A percentile compares a stretch with the other conserved stretches of the same genome.
Evolutionary conservation across 2,113 vertebrate species (phyloP).

Genomic region (Sakesphorus luctuosus): DNA sequence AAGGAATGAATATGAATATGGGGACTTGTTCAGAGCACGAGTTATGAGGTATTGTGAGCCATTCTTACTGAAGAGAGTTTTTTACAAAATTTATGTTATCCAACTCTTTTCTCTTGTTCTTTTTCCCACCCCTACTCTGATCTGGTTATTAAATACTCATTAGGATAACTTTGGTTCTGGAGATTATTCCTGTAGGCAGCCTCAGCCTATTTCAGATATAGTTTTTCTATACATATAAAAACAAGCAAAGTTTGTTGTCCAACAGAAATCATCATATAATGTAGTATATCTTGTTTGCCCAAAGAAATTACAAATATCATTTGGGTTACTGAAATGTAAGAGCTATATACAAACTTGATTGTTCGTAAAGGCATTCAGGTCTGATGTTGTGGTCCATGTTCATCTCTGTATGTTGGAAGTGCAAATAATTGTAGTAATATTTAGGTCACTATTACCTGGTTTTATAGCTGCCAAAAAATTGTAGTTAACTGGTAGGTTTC

Average conservation of each 20-base stretch:
- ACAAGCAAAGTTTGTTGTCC: not conserved
- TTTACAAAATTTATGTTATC: not conserved
- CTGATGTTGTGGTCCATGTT: not conserved
- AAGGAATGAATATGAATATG: not conserved
- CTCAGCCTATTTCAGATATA: not conserved
- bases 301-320: not conserved
- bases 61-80: not conserved
- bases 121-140: not conserved
- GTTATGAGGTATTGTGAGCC: not conserved
- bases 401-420: not conserved
- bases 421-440: not conserved
- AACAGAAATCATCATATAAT: not conserved
- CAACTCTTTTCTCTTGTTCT: not conserved
- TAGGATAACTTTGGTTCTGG: not conserved
- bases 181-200: not conserved
- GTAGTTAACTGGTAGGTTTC: not conserved
- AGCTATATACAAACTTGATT: not conserved
- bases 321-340: not conserved
- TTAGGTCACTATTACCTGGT: not conserved
- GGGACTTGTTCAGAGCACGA: not conserved
- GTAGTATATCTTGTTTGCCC: not conserved
- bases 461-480: not conserved
- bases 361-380: not conserved
- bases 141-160: conserved; percentile 2
- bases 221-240: not conserved